phyloP scores from a whole-genome alignment of 1,140 invertebrate genomes.

The Bombyx mori region ASM3026992v2 NC_085134.1:6725501-6726000 shows the following conservation, averaged over 20 bases:
- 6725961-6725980: constrained; percentile 90
- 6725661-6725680: too few species aligned
- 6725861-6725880: constrained; percentile 90
- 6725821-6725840: constrained; percentile 56
- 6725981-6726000: constrained; percentile 76
- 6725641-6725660: too few species aligned
- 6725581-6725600: too few species aligned
- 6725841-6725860: constrained; percentile 77
- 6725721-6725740: not conserved
- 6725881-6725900: constrained; percentile 97
- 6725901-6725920: constrained; percentile 93
- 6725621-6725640: too few species aligned
- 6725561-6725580: too few species aligned
- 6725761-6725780: constrained; percentile 19
- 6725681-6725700: too few species aligned
- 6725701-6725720: too few species aligned
- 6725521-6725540: too few species aligned
- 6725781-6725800: too few species aligned
- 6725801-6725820: constrained; percentile 22
- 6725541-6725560: too few species aligned
- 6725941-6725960: constrained; percentile 96
- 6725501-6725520: too few species aligned
- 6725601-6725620: too few species aligned
- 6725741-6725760: not conserved
- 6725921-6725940: constrained; percentile 93